These are phyloP conservation scores for Tretioscincus oriximinensis DNA, from an alignment of 2,113 vertebrate species.

Conservation along the genomic window DNA sequence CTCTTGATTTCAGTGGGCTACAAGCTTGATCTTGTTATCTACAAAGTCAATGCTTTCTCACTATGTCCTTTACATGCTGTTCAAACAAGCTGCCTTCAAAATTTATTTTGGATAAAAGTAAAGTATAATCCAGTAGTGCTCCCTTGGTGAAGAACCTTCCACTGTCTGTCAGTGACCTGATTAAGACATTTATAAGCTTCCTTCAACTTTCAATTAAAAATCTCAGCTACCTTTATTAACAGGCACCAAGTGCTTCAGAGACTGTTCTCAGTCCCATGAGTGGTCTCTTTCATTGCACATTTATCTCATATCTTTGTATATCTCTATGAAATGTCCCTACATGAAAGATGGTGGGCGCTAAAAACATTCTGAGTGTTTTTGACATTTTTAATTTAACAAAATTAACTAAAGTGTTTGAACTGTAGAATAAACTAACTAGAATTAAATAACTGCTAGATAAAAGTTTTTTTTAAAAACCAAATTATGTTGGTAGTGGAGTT, in stretches of 20 bases:
- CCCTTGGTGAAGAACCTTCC: neutral
- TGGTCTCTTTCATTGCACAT: neutral
- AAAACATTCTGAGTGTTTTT: constrained; percentile 2
- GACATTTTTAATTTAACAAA: neutral
- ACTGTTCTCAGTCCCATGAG: constrained; percentile 14
- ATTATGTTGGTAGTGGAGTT: no score
- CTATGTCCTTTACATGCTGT: neutral
- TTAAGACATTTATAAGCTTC: constrained; percentile 32
- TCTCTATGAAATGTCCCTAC: constrained; percentile 11
- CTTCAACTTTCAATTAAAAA: constrained; percentile 40
- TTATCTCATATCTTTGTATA: neutral
- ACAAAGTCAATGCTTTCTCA: constrained; percentile 1
- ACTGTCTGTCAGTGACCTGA: constrained; percentile 28
- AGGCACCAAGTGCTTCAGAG: constrained; percentile 32
- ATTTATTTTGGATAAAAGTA: constrained; percentile 25
- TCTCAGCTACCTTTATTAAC: constrained; percentile 35
- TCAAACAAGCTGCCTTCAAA: constrained; percentile 7
- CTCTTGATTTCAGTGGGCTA: neutral
- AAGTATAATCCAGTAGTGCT: constrained; percentile 17
- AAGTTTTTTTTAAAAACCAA: neutral
- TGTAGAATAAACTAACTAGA: constrained; percentile 1
- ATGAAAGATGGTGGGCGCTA: neutral
- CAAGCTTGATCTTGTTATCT: neutral
- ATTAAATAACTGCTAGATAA: constrained; percentile 12
- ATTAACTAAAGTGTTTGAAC: constrained; percentile 27